These are phyloP conservation scores for Elysia crispata DNA, from an alignment of 2,888 invertebrate species.

Conservation along the genomic window DNA sequence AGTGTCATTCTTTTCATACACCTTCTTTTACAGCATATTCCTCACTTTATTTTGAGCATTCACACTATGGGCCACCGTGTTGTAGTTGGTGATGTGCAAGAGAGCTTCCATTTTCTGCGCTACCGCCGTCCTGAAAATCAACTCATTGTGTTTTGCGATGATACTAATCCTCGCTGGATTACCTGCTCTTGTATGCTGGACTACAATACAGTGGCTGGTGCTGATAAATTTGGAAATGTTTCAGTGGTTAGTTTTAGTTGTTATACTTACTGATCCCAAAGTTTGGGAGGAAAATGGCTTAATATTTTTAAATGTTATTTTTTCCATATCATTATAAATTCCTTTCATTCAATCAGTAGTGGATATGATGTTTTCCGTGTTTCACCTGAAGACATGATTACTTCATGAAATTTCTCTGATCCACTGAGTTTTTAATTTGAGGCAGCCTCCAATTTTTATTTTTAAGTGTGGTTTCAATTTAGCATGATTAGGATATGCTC, in stretches of 20 bases:
- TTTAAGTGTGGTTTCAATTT: no score
- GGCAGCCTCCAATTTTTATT: no score
- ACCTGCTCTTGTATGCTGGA: conserved; percentile 94
- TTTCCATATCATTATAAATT: no score
- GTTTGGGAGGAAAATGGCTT: no score
- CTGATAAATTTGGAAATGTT: conserved; percentile 98
- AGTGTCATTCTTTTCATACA: no score
- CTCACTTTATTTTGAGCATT: conserved; percentile 94
- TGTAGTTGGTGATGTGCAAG: conserved; percentile 93
- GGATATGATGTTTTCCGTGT: conserved; percentile 55
- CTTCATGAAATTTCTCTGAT: conserved; percentile 40
- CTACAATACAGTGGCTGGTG: conserved; percentile 96
- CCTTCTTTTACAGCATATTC: conserved; percentile 85
- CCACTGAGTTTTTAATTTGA: conserved; percentile 13
- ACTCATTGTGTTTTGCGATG: conserved; percentile 98
- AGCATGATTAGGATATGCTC: no score
- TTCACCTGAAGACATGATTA: conserved; percentile 59
- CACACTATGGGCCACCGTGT: conserved; percentile 96
- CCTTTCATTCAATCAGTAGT: neutral
- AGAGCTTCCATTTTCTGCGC: conserved; percentile 96
- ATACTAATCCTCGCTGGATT: conserved; percentile 97
- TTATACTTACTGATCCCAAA: neutral
- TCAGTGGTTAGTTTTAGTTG: conserved; percentile 84
- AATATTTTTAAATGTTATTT: no score
- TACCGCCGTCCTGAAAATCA: conserved; percentile 98